Conservation (phyloP, 2,797 vertebrate genomes). For the Paguma larvata region DNA sequence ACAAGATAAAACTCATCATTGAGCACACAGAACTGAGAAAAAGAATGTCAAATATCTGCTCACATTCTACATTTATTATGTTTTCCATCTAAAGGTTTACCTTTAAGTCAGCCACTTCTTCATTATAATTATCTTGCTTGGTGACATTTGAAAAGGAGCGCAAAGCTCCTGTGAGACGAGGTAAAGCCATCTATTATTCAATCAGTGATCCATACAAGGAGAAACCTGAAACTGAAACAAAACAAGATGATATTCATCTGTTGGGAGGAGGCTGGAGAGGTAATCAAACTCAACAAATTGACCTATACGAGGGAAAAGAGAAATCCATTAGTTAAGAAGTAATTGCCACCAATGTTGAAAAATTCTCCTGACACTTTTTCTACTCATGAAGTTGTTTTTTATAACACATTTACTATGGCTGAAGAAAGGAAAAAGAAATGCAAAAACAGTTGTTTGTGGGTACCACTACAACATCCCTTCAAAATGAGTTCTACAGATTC, state of each 20-base stretch:
- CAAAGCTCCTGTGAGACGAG: constrained; percentile 96
- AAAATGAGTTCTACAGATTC: background rate
- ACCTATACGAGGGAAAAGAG: background rate
- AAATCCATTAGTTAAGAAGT: constrained; percentile 34
- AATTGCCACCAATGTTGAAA: constrained; percentile 49
- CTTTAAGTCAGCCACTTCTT: constrained; percentile 93
- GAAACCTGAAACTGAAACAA: constrained; percentile 84
- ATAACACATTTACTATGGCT: background rate
- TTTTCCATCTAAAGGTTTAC: constrained; percentile 86
- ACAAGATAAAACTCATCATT: constrained; percentile 62
- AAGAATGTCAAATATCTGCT: constrained; percentile 32
- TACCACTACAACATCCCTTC: background rate
- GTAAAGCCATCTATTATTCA: constrained; percentile 94
- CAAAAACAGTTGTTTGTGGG: background rate
- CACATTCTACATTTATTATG: constrained; percentile 24
- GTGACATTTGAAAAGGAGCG: constrained; percentile 98
- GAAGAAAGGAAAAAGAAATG: background rate
- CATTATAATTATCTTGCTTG: constrained; percentile 93
- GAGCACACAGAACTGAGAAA: constrained; percentile 57
- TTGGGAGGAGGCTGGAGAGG: background rate
- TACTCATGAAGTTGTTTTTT: background rate
- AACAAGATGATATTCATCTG: constrained; percentile 73
- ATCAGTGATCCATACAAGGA: constrained; percentile 88
- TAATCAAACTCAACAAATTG: constrained; percentile 56
- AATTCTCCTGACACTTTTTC: constrained; percentile 28